Conservation (phyloP, 2,888 invertebrate genomes). For the Chrysolina haemoptera region DNA sequence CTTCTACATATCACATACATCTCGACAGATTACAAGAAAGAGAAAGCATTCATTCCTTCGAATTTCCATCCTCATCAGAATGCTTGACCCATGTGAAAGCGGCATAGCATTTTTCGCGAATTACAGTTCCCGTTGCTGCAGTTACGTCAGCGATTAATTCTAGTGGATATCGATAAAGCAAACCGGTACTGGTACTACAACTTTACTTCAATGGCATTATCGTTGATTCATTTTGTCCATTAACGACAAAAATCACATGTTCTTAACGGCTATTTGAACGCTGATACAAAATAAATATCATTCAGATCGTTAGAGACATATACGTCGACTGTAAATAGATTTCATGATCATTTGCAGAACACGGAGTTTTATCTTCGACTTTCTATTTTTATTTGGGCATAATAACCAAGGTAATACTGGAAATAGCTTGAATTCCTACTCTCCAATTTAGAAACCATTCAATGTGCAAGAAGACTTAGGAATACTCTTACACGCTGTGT, state of each 20-base stretch:
- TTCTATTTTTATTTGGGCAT: slow-evolving; percentile 1
- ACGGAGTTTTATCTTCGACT: background rate
- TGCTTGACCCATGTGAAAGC: background rate
- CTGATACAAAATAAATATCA: slow-evolving; percentile 1
- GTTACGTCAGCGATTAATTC: background rate
- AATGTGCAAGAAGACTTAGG: too few relatives aligned
- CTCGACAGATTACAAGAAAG: background rate
- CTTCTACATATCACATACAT: too few relatives aligned
- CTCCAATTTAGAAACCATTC: too few relatives aligned
- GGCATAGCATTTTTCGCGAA: background rate
- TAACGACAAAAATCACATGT: slow-evolving; percentile 17
- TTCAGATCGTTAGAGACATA: background rate
- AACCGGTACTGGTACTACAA: slow-evolving; percentile 10
- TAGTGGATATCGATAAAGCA: background rate
- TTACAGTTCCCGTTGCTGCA: background rate
- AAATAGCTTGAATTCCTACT: too few relatives aligned
- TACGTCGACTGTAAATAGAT: background rate
- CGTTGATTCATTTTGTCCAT: slow-evolving; percentile 16
- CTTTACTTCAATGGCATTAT: slow-evolving; percentile 5
- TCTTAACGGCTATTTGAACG: slow-evolving; percentile 9
- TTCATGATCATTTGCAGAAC: background rate
- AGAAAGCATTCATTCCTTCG: too few relatives aligned
- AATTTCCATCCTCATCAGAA: too few relatives aligned
- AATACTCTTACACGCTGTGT: too few relatives aligned
- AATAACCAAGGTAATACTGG: background rate